Evolutionary conservation across 2,888 invertebrate genomes (phyloP).

Genomic region (Tachystola acroxantha): DNA sequence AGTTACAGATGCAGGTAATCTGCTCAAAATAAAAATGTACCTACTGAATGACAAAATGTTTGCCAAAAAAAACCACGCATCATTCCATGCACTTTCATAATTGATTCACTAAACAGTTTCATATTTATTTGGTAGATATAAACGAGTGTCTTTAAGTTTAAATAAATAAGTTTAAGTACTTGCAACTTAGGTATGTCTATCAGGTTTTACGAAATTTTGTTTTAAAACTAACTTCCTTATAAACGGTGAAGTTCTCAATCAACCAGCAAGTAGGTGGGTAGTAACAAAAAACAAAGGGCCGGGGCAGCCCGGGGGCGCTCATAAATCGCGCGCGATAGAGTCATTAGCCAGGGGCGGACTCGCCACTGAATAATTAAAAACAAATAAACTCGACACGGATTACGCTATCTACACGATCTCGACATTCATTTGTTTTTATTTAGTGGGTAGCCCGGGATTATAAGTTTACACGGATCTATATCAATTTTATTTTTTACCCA

Average conservation of each 20-base stretch:
- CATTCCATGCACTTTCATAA: too few species aligned
- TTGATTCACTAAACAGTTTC: too few species aligned
- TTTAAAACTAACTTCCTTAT: too few species aligned
- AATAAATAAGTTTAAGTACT: too few species aligned
- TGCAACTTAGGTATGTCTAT: too few species aligned
- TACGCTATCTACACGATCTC: slow-evolving; percentile 64
- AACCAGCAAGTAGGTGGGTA: slow-evolving; percentile 39
- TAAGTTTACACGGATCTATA: slow-evolving; percentile 34
- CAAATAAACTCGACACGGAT: slow-evolving; percentile 75
- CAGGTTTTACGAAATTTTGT: too few species aligned
- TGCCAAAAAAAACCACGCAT: too few species aligned
- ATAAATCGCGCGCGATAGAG: slow-evolving; percentile 70
- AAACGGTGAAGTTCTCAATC: slow-evolving; percentile 52
- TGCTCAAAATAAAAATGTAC: too few species aligned
- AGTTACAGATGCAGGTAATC: too few species aligned
- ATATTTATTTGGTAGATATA: too few species aligned
- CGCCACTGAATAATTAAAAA: slow-evolving; percentile 72
- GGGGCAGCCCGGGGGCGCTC: slow-evolving; percentile 38
- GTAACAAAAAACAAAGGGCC: slow-evolving; percentile 58
- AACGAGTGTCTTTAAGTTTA: too few species aligned
- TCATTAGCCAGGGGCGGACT: slow-evolving; percentile 73
- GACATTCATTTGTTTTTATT: slow-evolving; percentile 56
- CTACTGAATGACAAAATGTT: too few species aligned
- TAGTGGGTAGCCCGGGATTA: slow-evolving; percentile 48
- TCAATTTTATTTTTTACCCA: not conserved